A percentile compares a stretch with the other conserved stretches of the same genome.
Conservation (phyloP, 1,140 invertebrate genomes). For the Vanessa tameamea region DNA sequence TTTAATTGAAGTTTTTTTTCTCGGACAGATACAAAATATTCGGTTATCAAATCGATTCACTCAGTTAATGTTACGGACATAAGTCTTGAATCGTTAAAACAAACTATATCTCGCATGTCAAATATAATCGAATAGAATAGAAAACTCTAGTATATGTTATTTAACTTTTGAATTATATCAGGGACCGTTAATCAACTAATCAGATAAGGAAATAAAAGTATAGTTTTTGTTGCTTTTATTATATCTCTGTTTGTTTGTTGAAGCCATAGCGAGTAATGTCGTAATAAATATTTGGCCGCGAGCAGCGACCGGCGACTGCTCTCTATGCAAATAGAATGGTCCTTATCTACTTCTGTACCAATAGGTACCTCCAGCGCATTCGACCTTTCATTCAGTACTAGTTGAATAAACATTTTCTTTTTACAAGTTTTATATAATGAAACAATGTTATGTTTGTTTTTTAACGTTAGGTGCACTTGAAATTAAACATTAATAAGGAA, state of each 20-base stretch:
- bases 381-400: slow-evolving; percentile 31
- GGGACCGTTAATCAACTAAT: background rate
- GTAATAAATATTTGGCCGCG: slow-evolving; percentile 47
- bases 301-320: slow-evolving; percentile 32
- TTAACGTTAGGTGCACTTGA: too few species aligned
- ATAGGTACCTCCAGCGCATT: slow-evolving; percentile 41
- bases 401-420: background rate
- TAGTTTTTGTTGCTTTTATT: background rate
- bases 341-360: slow-evolving; percentile 46
- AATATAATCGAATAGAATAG: too few species aligned
- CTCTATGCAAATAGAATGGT: slow-evolving; percentile 64
- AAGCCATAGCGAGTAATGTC: slow-evolving; percentile 28
- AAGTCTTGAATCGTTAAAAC: too few species aligned
- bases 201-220: background rate
- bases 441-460: too few species aligned
- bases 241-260: background rate
- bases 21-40: too few species aligned
- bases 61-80: too few species aligned
- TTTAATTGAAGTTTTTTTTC: too few species aligned
- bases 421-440: background rate
- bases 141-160: too few species aligned
- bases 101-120: too few species aligned
- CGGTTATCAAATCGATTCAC: too few species aligned
- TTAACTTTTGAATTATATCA: too few species aligned
- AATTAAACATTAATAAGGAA: too few species aligned